phyloP scores from a whole-genome alignment of 2,888 invertebrate species.

The Cheilosia urbana region DNA sequence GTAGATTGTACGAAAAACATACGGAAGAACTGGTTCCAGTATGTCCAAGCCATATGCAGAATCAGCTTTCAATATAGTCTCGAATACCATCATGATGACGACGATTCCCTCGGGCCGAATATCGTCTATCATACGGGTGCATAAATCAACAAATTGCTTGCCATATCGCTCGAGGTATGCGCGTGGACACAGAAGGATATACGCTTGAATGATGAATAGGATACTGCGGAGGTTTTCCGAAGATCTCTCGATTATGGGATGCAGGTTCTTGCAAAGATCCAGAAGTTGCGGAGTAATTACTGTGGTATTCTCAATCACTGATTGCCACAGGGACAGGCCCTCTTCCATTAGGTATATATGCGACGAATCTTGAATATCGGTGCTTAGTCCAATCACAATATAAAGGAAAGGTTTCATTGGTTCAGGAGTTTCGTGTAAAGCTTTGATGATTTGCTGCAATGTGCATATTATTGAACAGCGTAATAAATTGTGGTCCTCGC shows the following conservation, averaged over 20 bases:
- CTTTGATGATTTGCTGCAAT: slow-evolving; percentile 91
- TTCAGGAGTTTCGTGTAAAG: slow-evolving; percentile 86
- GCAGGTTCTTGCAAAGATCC: slow-evolving; percentile 90
- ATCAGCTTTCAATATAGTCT: slow-evolving; percentile 90
- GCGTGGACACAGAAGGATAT: slow-evolving; percentile 91
- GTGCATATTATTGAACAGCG: slow-evolving; percentile 95
- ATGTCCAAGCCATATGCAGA: slow-evolving; percentile 90
- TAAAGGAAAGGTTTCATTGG: slow-evolving; percentile 87
- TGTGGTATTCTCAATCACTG: slow-evolving; percentile 91
- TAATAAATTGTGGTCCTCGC: slow-evolving; percentile 94
- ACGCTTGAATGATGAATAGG: slow-evolving; percentile 92
- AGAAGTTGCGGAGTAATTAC: slow-evolving; percentile 88
- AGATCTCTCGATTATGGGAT: slow-evolving; percentile 91
- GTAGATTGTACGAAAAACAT: slow-evolving; percentile 87
- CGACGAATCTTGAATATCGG: slow-evolving; percentile 90
- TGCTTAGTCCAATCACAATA: slow-evolving; percentile 89
- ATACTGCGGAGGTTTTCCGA: slow-evolving; percentile 92
- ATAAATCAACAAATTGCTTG: slow-evolving; percentile 87
- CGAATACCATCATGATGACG: slow-evolving; percentile 89
- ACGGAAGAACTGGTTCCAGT: slow-evolving; percentile 87
- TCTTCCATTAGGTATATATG: slow-evolving; percentile 97
- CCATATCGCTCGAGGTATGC: slow-evolving; percentile 91
- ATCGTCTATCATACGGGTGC: slow-evolving; percentile 91
- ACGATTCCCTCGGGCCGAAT: slow-evolving; percentile 90
- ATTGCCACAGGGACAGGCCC: slow-evolving; percentile 95